Percentiles rank a stretch among this genome's conserved stretches.
Conservation (phyloP, 2,113 vertebrate species). For the Vicugna pacos region DNA sequence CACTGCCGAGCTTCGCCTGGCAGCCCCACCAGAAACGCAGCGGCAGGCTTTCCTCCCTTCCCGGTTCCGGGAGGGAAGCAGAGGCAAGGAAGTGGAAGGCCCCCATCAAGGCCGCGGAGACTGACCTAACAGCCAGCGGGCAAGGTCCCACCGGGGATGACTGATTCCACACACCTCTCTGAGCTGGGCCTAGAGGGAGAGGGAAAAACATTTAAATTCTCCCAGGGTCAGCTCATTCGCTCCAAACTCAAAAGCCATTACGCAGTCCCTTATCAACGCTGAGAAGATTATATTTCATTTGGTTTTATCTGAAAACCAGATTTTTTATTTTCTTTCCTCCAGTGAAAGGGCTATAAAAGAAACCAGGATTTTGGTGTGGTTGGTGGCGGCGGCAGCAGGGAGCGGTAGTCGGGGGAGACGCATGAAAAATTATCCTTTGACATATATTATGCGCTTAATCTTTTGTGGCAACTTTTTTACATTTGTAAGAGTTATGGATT, state of each 20-base stretch:
- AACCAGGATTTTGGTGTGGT: slow-evolving; percentile 79
- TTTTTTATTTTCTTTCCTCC: slow-evolving; percentile 81
- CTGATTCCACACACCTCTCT: neutral
- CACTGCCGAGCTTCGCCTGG: accelerated
- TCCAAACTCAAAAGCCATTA: slow-evolving; percentile 43
- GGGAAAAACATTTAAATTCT: neutral
- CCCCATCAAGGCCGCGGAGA: accelerated
- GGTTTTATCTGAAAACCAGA: slow-evolving; percentile 82
- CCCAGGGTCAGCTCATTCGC: neutral
- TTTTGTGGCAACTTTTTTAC: slow-evolving; percentile 91
- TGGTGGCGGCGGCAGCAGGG: neutral
- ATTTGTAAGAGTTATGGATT: slow-evolving; percentile 92
- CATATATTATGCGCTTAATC: slow-evolving; percentile 89
- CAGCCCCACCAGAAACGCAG: neutral
- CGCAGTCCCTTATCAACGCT: neutral
- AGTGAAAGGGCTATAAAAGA: slow-evolving; percentile 82
- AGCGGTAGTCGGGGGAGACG: slow-evolving; percentile 69
- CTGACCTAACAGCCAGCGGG: neutral
- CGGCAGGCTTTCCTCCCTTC: neutral
- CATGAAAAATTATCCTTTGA: slow-evolving; percentile 87
- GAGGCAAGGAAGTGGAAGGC: neutral
- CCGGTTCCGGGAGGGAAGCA: neutral
- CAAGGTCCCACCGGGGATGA: neutral
- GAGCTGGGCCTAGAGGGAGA: neutral
- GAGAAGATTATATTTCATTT: slow-evolving; percentile 74